phyloP scores from a whole-genome alignment of 2,113 vertebrate genomes.

The Mesitornis unicolor region DNA sequence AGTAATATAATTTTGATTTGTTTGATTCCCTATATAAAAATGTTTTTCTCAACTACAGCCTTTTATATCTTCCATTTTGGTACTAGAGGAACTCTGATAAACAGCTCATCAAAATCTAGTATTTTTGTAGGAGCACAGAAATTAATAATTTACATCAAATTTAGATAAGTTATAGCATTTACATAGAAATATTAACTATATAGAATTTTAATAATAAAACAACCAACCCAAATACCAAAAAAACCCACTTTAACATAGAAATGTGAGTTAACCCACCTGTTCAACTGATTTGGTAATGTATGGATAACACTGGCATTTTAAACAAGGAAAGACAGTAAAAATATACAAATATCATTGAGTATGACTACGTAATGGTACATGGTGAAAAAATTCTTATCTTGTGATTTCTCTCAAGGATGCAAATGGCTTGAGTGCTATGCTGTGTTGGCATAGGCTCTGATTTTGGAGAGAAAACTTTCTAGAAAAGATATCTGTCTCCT shows the following conservation, averaged over 20 bases:
- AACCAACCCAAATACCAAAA: not conserved
- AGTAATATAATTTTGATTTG: not conserved
- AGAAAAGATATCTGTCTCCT: not conserved
- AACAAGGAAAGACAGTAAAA: not conserved
- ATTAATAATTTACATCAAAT: not conserved
- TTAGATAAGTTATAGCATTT: not conserved
- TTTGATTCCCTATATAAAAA: not conserved
- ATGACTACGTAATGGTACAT: not conserved
- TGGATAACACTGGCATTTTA: not conserved
- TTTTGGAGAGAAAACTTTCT: not conserved
- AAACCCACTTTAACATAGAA: not conserved
- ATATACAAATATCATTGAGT: not conserved
- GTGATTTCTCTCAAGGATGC: not conserved
- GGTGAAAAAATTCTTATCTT: not conserved
- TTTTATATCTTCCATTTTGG: not conserved
- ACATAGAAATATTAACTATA: not conserved
- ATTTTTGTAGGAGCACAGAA: not conserved
- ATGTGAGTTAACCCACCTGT: rapidly evolving
- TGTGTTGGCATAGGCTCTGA: not conserved
- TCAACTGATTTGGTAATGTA: not conserved
- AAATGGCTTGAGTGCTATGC: not conserved
- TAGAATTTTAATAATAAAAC: not conserved
- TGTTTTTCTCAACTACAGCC: not conserved
- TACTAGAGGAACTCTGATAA: not conserved
- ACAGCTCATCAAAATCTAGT: not conserved